Base-by-base conservation (phyloP, 2,888 invertebrate genomes). In the Gandaritis pyraliata region DNA sequence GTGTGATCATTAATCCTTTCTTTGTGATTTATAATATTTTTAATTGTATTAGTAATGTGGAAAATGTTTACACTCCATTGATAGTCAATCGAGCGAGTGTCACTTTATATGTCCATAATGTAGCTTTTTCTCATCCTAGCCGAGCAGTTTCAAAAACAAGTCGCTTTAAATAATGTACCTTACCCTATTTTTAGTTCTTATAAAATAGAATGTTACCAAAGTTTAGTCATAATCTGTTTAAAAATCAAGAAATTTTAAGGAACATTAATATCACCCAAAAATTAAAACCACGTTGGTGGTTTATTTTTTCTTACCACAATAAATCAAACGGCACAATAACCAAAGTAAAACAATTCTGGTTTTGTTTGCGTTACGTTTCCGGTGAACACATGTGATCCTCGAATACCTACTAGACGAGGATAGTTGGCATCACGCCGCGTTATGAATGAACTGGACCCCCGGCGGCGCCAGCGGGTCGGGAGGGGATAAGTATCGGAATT, bases 391-490 rank as follows among this genome's bases (percentile, higher is more conserved):
- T 84, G 83, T 83, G 79, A 79, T 78, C 72, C 72, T 71, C 74
- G 69, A 68, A 73, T 68, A 65, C 65, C 66, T 66, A 66, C 61
- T 60, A 53, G 73, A 71, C 60, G 64, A 41, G 58, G 60, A 62
- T 63, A 72, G 72, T 66, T 73, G 83, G 82, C 80, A 82, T 82
- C 86, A 83, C 82, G 86, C 78, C 79, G 86, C 67, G 87, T 88
- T 88, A 88, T 92, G 91, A 92, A 92, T 92, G 91, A 86, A 89
- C 81, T 75, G 77, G 87, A 86, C 87, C 87, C 84, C 85, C 71
- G 72, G 72, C 74, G 70, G 74, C 68, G 73, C 70, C 16, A 63
- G 74, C 64, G 65, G 66, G 61, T 63, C 58, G 65, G 68, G 70
- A 70, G 69, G 71, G 74, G 67, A 52, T 10, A 11, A 33, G 33